phyloP scores from a whole-genome alignment of 2,888 invertebrate species.

The Loripinus fragilis region DNA sequence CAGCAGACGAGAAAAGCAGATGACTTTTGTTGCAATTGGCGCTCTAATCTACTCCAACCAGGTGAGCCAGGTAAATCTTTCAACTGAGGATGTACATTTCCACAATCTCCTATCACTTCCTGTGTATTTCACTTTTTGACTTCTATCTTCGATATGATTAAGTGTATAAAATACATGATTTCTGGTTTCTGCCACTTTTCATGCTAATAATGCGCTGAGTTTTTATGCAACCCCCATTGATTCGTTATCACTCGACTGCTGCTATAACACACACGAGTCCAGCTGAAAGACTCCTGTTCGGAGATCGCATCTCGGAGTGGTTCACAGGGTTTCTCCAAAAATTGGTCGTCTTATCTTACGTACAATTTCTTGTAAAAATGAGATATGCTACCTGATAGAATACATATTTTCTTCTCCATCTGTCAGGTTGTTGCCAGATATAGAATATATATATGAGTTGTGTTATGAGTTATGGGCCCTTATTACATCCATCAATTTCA shows the following conservation, averaged over 20 bases:
- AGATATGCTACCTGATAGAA: conserved; percentile 14
- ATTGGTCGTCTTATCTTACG: conserved; percentile 48
- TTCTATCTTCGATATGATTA: conserved; percentile 57
- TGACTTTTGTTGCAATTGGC: too few species aligned
- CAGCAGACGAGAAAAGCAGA: too few species aligned
- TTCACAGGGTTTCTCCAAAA: conserved; percentile 20
- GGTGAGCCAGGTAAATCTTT: background rate
- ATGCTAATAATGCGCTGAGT: conserved; percentile 51
- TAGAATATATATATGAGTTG: too few species aligned
- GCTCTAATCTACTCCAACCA: too few species aligned
- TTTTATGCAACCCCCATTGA: conserved; percentile 58
- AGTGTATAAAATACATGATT: conserved; percentile 38
- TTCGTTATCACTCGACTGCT: conserved; percentile 40
- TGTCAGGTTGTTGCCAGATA: conserved; percentile 6
- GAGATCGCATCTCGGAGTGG: conserved; percentile 20
- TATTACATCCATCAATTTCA: too few species aligned
- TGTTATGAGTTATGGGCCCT: too few species aligned
- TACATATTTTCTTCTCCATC: conserved; percentile 14
- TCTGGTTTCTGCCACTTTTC: conserved; percentile 59
- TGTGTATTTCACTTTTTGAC: conserved; percentile 49
- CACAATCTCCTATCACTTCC: conserved; percentile 40
- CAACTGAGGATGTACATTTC: conserved; percentile 2
- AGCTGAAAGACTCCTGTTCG: conserved; percentile 29
- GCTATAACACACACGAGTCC: conserved; percentile 48
- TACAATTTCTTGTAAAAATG: conserved; percentile 45